Evolutionary conservation across 1,140 invertebrate species (phyloP).

Genomic region (Ladona fulva): DNA sequence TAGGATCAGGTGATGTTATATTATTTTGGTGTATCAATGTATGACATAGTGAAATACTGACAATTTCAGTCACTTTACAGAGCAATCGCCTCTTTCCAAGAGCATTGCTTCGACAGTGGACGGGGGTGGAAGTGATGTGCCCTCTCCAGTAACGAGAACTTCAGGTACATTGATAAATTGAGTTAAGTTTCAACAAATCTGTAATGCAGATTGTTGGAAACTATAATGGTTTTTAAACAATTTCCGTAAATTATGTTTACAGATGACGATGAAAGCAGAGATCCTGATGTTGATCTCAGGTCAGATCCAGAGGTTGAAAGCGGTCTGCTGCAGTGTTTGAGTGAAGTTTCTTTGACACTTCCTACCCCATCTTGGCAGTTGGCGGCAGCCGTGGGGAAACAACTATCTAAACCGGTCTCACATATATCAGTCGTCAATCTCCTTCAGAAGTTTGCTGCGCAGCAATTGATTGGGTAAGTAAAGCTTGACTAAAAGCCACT

Average conservation of each 20-base stretch:
- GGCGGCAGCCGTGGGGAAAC: conserved; percentile 48
- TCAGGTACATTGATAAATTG: conserved; percentile 16
- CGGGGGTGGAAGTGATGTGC: conserved; percentile 15
- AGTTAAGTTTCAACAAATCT: not conserved
- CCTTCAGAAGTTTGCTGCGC: conserved; percentile 77
- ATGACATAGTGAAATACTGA: not conserved
- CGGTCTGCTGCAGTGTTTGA: conserved; percentile 60
- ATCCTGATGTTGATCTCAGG: conserved; percentile 38
- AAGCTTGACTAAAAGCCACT: too few species aligned
- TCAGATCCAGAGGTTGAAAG: conserved; percentile 53
- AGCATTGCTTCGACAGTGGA: conserved; percentile 20
- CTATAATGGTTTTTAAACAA: not conserved
- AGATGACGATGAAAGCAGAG: conserved; percentile 15
- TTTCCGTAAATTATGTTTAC: not conserved
- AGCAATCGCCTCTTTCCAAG: conserved; percentile 15
- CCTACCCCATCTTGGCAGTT: conserved; percentile 66
- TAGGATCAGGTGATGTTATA: conserved; percentile 17
- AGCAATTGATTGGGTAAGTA: conserved; percentile 65
- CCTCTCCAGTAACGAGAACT: conserved; percentile 20
- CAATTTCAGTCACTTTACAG: not conserved
- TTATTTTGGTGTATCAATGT: not conserved
- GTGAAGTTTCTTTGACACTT: conserved; percentile 63
- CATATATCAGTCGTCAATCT: conserved; percentile 62
- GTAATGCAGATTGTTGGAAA: not conserved
- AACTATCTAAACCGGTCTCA: conserved; percentile 47